Evolutionary conservation across 1,140 invertebrate species (phyloP), one percentile per base, ranked within the genome.

Genomic region (Leptoteleia sp.): DNA sequence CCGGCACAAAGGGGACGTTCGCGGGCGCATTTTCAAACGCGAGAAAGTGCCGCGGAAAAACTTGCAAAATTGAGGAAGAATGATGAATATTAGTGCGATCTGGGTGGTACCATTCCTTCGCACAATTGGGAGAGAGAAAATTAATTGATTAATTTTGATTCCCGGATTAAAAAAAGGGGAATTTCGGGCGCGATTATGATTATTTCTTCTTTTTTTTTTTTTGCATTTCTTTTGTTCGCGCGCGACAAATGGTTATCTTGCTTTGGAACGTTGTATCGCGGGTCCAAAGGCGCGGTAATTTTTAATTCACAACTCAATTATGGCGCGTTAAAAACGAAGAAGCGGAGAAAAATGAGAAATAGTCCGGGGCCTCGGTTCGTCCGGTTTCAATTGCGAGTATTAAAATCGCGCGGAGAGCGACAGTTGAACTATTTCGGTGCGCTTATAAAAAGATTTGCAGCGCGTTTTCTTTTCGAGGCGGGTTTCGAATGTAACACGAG

Each of bases 401-500:
- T 57, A 19, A 70, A 47, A 37, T 42, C 9, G 37, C 35, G 19
- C 37, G 19, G 38, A 8, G n/a, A n/a, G 3, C 9, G 62, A 16
- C 19, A 38, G 15, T 42, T 12, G 33, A 40, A 25, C 43, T 70
- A 42, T 61, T 71, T 71, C 22, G 42, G 45, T 25, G 12, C 13
- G 50, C 11, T 42, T 59, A 25, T 19, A 73, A 73, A 75, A 64
- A 52, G 50, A 35, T 59, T 57, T 65, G 11, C 31, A 29, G 33
- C 12, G 55, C 57, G 29, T 70, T 65, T 77, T 71, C 54, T 48
- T 64, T 54, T 29, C 33, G 11, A 19, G 31, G 15, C 19, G 25
- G 57, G 40, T 65, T 50, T 27, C 43, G 42, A 61, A 45, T 40
- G 67, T 71, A 78, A 72, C 38, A 40, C 45, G 61, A 78, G 52